Evolutionary conservation across 2,113 vertebrate species (phyloP), one percentile per base, ranked within the genome.

Genomic region (Chrysochloris asiatica): DNA sequence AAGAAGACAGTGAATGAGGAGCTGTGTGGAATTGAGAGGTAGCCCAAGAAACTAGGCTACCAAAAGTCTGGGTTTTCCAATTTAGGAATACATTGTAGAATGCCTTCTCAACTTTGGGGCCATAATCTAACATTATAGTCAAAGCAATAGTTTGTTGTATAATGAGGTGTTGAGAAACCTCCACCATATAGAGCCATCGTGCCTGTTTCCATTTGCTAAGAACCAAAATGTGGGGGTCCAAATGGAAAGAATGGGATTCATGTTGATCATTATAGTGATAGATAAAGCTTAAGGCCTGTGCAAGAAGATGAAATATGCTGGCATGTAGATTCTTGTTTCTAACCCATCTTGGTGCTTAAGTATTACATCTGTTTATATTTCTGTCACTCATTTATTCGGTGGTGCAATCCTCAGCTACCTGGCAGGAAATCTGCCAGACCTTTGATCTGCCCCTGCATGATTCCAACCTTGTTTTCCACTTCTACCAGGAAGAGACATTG

Each of bases 1-100:
- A 47, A 21, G 30, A 45, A 41, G 50, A 33, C 41, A 9, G 38
- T 4, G 4, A n/a, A 21, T 1, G 12, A 19, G 19, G 2, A 13
- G 17, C 45, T 4, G 22, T 7, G 16, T 0, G 6, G 65, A 24
- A 8, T 1, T 3, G 69, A 54, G 59, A 47, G 2, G 4, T 0
- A 0, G 48, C 22, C 1, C 10, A 10, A 0, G 1, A 71, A 8
- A 38, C 13, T 43, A 59, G 1, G 11, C 50, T 9, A 2, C 61
- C 36, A 26, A 47, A 43, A 1, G 13, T n/a, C 28, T 16, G n/a
- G 9, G 48, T 38, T 28, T 48, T 11, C 14, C 71, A 36, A 10
- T 19, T 22, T 17, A 6, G 86, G 0, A 22, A 19, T 56, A 63
- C 4, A 1, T n/a, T 43, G 41, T 52, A 16, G 43, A 83, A 50